phyloP scores from a whole-genome alignment of 1,140 invertebrate genomes.

The Brachionus koreanus region DNA sequence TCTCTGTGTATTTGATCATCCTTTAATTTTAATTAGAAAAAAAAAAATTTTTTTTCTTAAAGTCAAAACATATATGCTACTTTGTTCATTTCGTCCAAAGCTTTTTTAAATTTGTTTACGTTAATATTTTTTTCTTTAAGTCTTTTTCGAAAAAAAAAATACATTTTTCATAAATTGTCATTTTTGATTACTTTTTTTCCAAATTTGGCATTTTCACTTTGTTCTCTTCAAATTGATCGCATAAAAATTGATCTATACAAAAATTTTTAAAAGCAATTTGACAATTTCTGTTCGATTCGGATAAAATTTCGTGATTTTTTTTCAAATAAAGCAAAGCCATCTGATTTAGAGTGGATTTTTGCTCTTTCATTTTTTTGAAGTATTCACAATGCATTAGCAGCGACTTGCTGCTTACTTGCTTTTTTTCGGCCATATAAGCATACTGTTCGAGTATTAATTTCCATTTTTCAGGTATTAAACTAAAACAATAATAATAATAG shows the following conservation, averaged over 20 bases:
- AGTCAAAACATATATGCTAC: neutral
- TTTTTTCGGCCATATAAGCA: conserved; percentile 36
- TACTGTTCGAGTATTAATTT: conserved; percentile 25
- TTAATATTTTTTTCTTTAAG: conserved; percentile 21
- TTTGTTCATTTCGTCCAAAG: conserved; percentile 15
- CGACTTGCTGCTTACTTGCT: conserved; percentile 8
- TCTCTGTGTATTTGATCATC: neutral
- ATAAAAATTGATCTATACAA: conserved; percentile 37
- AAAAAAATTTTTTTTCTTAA: neutral
- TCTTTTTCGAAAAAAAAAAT: neutral
- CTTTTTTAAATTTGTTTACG: conserved; percentile 35
- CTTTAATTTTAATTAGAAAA: neutral
- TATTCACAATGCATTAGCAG: conserved; percentile 32
- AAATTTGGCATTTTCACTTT: neutral
- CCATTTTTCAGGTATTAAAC: conserved; percentile 39
- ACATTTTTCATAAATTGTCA: neutral
- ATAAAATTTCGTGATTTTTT: conserved; percentile 1
- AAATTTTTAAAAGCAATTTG: conserved; percentile 25
- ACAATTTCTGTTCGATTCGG: neutral
- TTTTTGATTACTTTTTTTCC: conserved; percentile 24
- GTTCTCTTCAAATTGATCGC: neutral
- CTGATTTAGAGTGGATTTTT: conserved; percentile 19
- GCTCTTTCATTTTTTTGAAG: conserved; percentile 11
- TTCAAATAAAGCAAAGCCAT: conserved; percentile 26
- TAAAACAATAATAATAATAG: neutral